These are phyloP conservation scores for Goniozus legneri DNA, from an alignment of 1,140 invertebrate species.

Conservation along the genomic window DNA sequence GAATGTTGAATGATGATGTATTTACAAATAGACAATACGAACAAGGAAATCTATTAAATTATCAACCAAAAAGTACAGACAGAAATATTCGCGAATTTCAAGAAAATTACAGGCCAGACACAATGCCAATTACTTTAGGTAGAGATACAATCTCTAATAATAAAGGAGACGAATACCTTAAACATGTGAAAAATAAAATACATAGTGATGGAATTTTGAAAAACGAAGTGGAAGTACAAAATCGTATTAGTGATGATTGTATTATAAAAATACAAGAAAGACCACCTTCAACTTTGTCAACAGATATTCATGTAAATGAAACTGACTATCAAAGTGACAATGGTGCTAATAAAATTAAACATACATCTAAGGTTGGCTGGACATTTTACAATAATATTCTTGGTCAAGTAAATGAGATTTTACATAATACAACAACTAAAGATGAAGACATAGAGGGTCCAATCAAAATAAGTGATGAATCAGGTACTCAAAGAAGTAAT, in stretches of 20 bases:
- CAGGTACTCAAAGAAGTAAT: slow-evolving; percentile 27
- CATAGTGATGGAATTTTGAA: slow-evolving; percentile 45
- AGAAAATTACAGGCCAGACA: no score
- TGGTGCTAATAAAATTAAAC: slow-evolving; percentile 47
- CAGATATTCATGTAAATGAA: slow-evolving; percentile 61
- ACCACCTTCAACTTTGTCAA: slow-evolving; percentile 57
- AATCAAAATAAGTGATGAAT: slow-evolving; percentile 11
- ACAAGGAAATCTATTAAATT: not conserved
- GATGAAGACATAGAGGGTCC: slow-evolving; percentile 13
- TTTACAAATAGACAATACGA: no score
- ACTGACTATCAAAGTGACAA: slow-evolving; percentile 59
- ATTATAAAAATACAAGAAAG: slow-evolving; percentile 55
- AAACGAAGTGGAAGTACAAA: slow-evolving; percentile 52
- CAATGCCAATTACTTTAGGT: no score
- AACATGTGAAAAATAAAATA: slow-evolving; percentile 7
- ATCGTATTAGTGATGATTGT: no score
- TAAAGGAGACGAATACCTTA: not conserved
- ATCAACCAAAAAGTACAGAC: not conserved
- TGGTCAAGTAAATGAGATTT: slow-evolving; percentile 55
- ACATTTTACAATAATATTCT: slow-evolving; percentile 68
- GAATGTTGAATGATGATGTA: no score
- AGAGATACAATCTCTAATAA: not conserved
- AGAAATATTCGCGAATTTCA: no score
- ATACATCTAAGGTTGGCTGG: slow-evolving; percentile 60
- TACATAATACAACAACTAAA: slow-evolving; percentile 40